A percentile compares a stretch with the other conserved stretches of the same genome.
These are phyloP conservation scores for Jacana jacana DNA, from an alignment of 2,113 vertebrate species.

Conservation along the genomic window DNA sequence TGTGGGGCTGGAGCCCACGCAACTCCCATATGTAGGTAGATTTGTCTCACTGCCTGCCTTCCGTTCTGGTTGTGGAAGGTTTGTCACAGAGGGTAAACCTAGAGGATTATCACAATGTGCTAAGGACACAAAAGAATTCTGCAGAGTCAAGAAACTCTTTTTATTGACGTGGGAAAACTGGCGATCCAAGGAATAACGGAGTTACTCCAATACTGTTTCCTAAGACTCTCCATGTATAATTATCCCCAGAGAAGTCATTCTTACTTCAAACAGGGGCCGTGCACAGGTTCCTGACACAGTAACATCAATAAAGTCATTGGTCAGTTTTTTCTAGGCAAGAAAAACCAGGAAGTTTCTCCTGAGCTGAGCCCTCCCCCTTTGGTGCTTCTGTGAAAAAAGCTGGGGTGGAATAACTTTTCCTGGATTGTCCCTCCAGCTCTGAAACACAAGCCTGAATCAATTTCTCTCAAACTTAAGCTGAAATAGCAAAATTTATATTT, in stretches of 20 bases:
- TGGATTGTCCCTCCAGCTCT: background rate
- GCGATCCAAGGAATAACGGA: background rate
- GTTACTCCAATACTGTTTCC: background rate
- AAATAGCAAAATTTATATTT: background rate
- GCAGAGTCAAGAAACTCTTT: background rate
- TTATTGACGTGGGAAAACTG: background rate
- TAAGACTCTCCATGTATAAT: background rate
- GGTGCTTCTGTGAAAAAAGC: background rate
- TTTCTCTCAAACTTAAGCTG: background rate
- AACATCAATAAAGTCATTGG: background rate
- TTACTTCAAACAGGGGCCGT: background rate
- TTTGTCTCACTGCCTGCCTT: background rate
- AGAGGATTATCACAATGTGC: background rate
- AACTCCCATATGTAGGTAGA: slow-evolving; percentile 20
- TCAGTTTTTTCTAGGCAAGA: background rate
- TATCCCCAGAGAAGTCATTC: background rate
- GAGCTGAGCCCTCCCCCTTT: background rate
- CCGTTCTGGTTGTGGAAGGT: background rate
- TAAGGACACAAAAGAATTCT: background rate
- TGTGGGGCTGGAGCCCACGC: background rate
- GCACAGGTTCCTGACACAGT: background rate
- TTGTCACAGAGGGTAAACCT: background rate
- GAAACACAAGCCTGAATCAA: background rate
- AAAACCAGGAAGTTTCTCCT: background rate
- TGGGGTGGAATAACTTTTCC: background rate